Evolutionary conservation across 2,888 invertebrate genomes (phyloP), one percentile per base, ranked within the genome.

Genomic region (Lucinisca nassula): DNA sequence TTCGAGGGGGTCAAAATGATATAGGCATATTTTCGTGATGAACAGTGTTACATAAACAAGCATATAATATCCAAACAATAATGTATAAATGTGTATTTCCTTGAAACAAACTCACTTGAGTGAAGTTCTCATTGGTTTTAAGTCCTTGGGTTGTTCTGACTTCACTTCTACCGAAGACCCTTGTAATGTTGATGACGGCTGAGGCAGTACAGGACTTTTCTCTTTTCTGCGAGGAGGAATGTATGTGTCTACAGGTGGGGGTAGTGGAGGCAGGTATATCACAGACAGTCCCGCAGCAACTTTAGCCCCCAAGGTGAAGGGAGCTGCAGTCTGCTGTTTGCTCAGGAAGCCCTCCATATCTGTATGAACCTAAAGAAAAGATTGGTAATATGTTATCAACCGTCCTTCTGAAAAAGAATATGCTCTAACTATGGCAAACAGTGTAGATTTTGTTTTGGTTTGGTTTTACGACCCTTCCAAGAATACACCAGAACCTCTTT

Each of bases 201-300:
- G 84, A 78, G 72, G 51, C 51, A 85, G 83, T 30, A 79, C 84
- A 12, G 85, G 83, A 37, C 75, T 45, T 8, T 51, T 70, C 73
- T 88, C 87, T 21, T 78, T 90, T 49, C 79, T 87, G 12, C 85
- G 85, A 21, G 91, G 79, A 35, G 89, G 79, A 37, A 90, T 79
- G 67, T 85, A 85, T 51, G 88, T 88, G 67, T 92, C 91, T 0
- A 93, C 92, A 10, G 95, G 93, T 14, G 94, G 94, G 0, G 95
- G 94, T 4, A 95, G 90, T 12, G 95, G 95, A 12, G 95, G 95
- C 6, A 96, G 93, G 79, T 96, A 96, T 74, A 94, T 93, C 3
- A 70, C 72, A 12, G 95, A 92, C 38, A 96, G 87, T 0, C 95
- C 95, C 0, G 78, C 88, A 10, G 95, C 95, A 24, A 96, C 91